phyloP scores from a whole-genome alignment of 2,797 vertebrate species.

The Microctenopoma steveboyesi region DNA sequence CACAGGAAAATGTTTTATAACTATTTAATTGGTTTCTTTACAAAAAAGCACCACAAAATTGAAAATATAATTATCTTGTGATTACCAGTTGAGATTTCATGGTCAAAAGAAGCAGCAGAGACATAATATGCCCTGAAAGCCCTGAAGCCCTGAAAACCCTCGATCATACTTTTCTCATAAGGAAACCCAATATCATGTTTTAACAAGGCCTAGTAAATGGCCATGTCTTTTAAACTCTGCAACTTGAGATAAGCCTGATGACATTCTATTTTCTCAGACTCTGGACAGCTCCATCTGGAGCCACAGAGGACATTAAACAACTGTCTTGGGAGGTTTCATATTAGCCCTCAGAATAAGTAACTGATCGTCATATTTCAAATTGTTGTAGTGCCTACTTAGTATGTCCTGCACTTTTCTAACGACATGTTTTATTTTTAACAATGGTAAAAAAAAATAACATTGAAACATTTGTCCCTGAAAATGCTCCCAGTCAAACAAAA shows the following conservation, averaged over 20 bases:
- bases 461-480: slow-evolving; percentile 43
- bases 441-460: slow-evolving; percentile 2
- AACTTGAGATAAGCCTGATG: slow-evolving; percentile 4
- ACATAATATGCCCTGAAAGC: not conserved
- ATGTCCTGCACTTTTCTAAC: slow-evolving; percentile 7
- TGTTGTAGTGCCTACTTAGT: not conserved
- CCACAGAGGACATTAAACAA: not conserved
- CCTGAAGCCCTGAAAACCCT: not conserved
- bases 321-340: slow-evolving; percentile 5
- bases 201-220: slow-evolving; percentile 2
- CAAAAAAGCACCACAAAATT: slow-evolving; percentile 1
- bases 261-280: not conserved
- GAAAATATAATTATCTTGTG: not conserved
- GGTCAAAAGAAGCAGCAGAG: not conserved
- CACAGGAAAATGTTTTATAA: not conserved
- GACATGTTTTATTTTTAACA: not conserved
- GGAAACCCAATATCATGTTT: not conserved
- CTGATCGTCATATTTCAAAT: not conserved
- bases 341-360: not conserved
- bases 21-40: not conserved
- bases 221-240: not conserved
- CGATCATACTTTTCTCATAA: not conserved
- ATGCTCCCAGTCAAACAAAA: slow-evolving; percentile 39
- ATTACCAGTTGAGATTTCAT: not conserved
- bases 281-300: not conserved